A percentile compares a stretch with the other conserved stretches of the same genome.
phyloP scores from a whole-genome alignment of 2,888 invertebrate genomes.

The Unio pictorum region DNA sequence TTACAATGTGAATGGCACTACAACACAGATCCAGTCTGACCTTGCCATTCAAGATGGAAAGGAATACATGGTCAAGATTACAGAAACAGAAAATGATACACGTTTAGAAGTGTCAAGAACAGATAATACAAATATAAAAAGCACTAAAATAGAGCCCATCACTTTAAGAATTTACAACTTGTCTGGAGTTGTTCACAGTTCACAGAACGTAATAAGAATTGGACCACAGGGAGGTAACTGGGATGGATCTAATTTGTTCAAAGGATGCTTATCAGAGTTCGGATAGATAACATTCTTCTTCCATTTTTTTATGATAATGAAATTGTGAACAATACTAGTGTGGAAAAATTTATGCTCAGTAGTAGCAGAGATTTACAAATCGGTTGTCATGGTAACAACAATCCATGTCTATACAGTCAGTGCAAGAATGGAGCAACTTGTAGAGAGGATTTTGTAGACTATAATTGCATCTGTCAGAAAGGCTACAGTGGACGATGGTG shows the following conservation, averaged over 20 bases:
- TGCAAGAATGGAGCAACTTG: conserved; percentile 81
- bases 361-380: conserved; percentile 5
- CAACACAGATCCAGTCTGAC: conserved; percentile 11
- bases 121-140: no score
- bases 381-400: conserved; percentile 25
- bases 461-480: conserved; percentile 56
- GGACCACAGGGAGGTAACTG: conserved; percentile 5
- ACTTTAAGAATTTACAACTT: no score
- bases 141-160: no score
- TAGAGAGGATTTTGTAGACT: conserved; percentile 54
- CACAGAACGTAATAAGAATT: no score
- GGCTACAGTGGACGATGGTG: conserved; percentile 59
- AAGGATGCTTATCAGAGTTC: conserved; percentile 91
- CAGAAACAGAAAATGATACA: conserved; percentile 7
- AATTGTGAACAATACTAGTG: conserved; percentile 48
- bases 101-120: conserved; percentile 22
- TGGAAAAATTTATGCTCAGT: conserved; percentile 37
- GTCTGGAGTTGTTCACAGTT: no score
- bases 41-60: conserved; percentile 40
- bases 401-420: conserved; percentile 22
- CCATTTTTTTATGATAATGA: conserved; percentile 83
- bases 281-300: conserved; percentile 85
- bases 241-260: conserved; percentile 67
- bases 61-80: conserved; percentile 40
- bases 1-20: conserved; percentile 36